Evolutionary conservation across 2,888 invertebrate species (phyloP), one percentile per base, ranked within the genome.

Genomic region (Spisula solida): DNA sequence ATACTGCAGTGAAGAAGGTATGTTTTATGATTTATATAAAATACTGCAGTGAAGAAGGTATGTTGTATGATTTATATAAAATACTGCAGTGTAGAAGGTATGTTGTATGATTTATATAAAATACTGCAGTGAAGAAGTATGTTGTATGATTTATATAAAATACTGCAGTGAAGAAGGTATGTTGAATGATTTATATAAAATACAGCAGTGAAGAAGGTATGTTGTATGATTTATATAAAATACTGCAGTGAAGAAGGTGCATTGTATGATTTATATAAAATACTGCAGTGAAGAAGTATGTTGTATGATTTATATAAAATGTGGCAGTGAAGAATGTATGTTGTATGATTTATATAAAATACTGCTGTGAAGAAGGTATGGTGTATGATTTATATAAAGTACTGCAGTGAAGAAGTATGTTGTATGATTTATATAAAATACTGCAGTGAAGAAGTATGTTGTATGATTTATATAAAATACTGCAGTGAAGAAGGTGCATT

Each of bases 191-290:
- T 6, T 91, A 83, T 51, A 87, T 92, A 4, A 88, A 83, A 18
- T 91, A 85, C 41, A 47, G 82, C 60, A 82, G 80, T 16, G 88
- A 86, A 85, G 85, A 85, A 86, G 92, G 92, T 92, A 85, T 81
- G 31, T 41, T 41, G 41, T 41, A 41, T 41, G 41, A 41, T 41
- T 41, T 41, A 41, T 41, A 41, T 41, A 41, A 41, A 41, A 41
- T 41, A 41, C 41, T 41, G 41, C 41, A 41, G 4, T 41, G 41
- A 41, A 41, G 41, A 41, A 41, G 2, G 41, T 41, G 8, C 8
- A 8, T 41, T 41, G 88, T 79, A 81, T 88, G 41, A 31, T 87
- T 6, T 91, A 83, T 51, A 87, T 92, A 4, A 88, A 83, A 18
- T 91, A 85, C 41, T 47, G 80, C 55, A 81, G 82, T n/a, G n/a